Evolutionary conservation across 2,797 vertebrate genomes (phyloP).

Genomic region (Pempheris klunzingeri): DNA sequence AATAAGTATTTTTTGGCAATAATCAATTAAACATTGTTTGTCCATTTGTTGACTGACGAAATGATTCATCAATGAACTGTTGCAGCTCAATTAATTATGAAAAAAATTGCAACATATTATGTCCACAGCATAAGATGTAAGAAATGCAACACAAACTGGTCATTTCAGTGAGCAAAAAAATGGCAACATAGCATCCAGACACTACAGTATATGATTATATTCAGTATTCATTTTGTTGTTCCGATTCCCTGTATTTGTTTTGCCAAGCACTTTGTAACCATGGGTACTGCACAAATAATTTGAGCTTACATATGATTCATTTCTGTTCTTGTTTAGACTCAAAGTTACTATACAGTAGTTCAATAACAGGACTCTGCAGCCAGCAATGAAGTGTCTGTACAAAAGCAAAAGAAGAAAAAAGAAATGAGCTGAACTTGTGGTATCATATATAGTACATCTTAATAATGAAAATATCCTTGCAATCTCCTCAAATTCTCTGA

Average conservation of each 20-base stretch:
- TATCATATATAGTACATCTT: not conserved
- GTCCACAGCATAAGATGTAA: not conserved
- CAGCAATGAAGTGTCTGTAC: not conserved
- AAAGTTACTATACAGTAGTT: not conserved
- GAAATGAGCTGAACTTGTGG: conserved; percentile 6
- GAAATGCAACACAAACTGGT: too few relatives aligned
- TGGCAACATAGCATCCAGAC: too few relatives aligned
- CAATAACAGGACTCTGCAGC: conserved; percentile 5
- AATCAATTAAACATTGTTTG: not conserved
- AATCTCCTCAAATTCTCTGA: conserved; percentile 7
- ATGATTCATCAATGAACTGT: not conserved
- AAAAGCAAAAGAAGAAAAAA: not conserved
- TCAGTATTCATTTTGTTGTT: not conserved
- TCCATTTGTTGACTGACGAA: not conserved
- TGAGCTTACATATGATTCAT: not conserved
- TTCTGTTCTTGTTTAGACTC: not conserved
- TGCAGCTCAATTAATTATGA: not conserved
- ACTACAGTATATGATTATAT: too few relatives aligned
- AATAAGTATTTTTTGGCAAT: not conserved
- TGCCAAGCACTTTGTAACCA: not conserved
- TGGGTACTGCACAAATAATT: not conserved
- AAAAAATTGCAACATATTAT: not conserved
- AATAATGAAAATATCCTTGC: conserved; percentile 20
- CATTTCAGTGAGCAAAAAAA: not conserved
- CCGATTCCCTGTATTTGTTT: not conserved